Evolutionary conservation across 2,113 vertebrate genomes (phyloP), one percentile per base, ranked within the genome.

Genomic region (Solenodon paradoxus): DNA sequence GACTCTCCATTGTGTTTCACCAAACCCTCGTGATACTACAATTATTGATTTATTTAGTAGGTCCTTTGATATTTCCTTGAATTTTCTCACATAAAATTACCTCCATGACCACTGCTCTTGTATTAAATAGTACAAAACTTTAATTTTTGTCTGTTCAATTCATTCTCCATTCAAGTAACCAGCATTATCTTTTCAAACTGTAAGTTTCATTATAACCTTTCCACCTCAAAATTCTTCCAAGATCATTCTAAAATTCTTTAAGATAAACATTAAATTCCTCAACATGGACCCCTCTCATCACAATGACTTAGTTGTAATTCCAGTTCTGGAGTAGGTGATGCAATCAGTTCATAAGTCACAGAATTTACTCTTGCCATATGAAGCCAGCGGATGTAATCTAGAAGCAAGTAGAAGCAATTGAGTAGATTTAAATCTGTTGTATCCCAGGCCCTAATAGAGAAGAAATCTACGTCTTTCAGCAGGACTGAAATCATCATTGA

Each of bases 241-340:
- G 32, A 40, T 32, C 42, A 79, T 53, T 91, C 38, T 87, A 40
- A 90, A 89, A 94, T 87, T 71, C 53, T 93, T 92, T 47, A 88
- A 68, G 8, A 42, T 55, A 68, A 82, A 24, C 51, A 30, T 38
- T 49, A 20, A 97, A 68, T 84, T 53, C 17, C 38, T 88, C 80
- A 72, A 28, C 26, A 47, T 16, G 13, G 32, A 32, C 26, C 13
- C 13, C 38, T 88, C 24, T 90, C 24, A 40, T 53, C 8, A 20
- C 26, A 32, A 19, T 51, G 3, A 47, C 51, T 84, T 66, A 64
- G 47, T 55, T 72, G 0, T 90, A 75, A 93, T 68, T 72, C n/a
- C 20, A 91, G 55, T 2, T 32, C 38, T 16, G 15, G 17, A 2
- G 2, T 45, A 59, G 45, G 24, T 66, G 51, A 89, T 3, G 6